Percentiles rank a stretch among this genome's conserved stretches.
Conservation (phyloP, 2,797 vertebrate genomes). For the Cryptoprocta ferox region DNA sequence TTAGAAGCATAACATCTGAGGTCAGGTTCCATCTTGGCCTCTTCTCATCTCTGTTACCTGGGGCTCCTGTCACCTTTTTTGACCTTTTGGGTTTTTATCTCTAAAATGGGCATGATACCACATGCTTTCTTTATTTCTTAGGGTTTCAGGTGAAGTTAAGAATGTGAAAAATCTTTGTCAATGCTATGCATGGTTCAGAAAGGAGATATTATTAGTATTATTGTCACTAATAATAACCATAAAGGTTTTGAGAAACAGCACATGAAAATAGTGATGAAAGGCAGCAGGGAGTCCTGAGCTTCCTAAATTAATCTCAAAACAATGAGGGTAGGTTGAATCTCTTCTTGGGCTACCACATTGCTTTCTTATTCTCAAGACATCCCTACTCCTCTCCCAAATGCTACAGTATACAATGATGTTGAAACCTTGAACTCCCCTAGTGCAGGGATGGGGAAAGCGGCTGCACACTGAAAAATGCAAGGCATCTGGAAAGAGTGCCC, state of each 20-base stretch:
- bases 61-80: neutral
- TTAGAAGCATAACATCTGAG: neutral
- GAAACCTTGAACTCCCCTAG: conserved; percentile 41
- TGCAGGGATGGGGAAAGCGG: conserved; percentile 66
- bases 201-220: neutral
- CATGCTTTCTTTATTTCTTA: neutral
- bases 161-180: neutral
- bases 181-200: neutral
- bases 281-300: too few species aligned
- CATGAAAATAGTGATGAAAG: neutral
- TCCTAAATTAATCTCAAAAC: neutral
- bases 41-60: neutral
- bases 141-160: neutral
- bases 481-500: conserved; percentile 72
- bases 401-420: neutral
- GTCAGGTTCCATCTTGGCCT: neutral
- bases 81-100: neutral
- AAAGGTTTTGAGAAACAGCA: neutral
- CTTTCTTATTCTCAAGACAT: neutral
- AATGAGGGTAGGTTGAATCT: neutral
- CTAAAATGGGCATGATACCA: neutral
- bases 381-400: neutral
- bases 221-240: neutral
- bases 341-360: neutral
- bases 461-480: conserved; percentile 55